Evolutionary conservation across 53 echinoderm and acorn worm species (phyloP).

Genomic region (Holothuria leucospilota): DNA sequence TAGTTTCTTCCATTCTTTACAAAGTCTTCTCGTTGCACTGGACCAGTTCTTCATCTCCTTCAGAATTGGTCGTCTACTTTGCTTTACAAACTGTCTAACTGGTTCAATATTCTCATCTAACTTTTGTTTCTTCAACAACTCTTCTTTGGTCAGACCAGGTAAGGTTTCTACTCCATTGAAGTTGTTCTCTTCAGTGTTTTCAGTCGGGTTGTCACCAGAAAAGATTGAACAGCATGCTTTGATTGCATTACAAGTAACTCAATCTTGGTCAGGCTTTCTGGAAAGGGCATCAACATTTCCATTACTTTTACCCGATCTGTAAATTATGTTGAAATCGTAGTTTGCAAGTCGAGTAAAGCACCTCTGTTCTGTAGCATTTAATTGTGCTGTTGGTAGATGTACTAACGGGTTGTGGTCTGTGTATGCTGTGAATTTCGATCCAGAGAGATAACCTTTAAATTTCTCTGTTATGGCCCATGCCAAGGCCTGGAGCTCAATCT

Average conservation of each 20-base stretch:
- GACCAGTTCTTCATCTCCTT: neutral
- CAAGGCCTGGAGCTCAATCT: slow-evolving; percentile 22
- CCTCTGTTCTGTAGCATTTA: slow-evolving; percentile 17
- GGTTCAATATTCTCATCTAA: slow-evolving; percentile 34
- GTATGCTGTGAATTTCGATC: too few species aligned
- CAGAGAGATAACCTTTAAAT: too few species aligned
- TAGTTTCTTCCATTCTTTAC: slow-evolving; percentile 6
- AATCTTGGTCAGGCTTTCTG: neutral
- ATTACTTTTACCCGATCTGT: slow-evolving; percentile 6
- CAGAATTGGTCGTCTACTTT: neutral
- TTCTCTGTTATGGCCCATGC: too few species aligned
- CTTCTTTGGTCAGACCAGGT: neutral
- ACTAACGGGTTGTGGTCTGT: slow-evolving; percentile 40
- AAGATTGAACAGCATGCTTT: neutral
- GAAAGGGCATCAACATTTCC: slow-evolving; percentile 47
- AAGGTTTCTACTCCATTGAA: neutral
- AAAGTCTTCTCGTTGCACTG: neutral
- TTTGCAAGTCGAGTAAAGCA: slow-evolving; percentile 32
- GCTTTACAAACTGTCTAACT: neutral
- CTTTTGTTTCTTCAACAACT: neutral
- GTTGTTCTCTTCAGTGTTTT: neutral
- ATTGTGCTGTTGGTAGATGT: neutral
- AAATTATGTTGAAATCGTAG: slow-evolving; percentile 15
- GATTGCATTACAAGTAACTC: neutral
- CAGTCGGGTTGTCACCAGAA: neutral